Evolutionary conservation across 1,140 invertebrate genomes (phyloP), one percentile per base, ranked within the genome.

Genomic region (Drosophila nannoptera): DNA sequence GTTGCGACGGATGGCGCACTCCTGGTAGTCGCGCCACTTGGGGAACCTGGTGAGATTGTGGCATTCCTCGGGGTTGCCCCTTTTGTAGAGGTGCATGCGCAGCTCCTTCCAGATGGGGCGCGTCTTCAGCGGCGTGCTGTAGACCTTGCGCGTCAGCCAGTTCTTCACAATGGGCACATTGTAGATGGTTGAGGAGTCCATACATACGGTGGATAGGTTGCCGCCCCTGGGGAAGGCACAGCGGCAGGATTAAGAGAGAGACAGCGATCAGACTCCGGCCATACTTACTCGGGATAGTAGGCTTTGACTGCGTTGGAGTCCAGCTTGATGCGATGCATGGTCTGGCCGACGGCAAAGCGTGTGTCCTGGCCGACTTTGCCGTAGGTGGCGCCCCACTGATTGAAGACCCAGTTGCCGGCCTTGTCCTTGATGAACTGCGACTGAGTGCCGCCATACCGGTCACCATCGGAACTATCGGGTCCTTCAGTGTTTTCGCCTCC

Each of bases 21-120:
- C 38, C 14, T 45, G 43, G 45, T 58, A 73, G 0, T 22, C 38
- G 0, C 7, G 7, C 38, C 16, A 53, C 0, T 56, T 43, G 0
- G 0, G 4, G 4, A 31, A 52, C 12, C 43, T 52, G 1, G 2
- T 2, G 0, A n/a, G 0, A 4, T 43, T 8, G 33, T 72, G 69
- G 11, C 69, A 72, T 32, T 62, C 64, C 8, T 72, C 69, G 7
- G 64, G 68, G 5, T 31, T 45, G 33, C 64, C 69, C 9, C 16
- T 11, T 0, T 22, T 50, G n/a, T 35, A 72, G 12, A 72, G 16
- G 22, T 50, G 29, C 5, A 22, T 2, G 5, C 69, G 11, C 2
- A 72, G 22, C 0, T 49, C 32, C 4, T 29, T 5, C 33, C 32
- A 56, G 8, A 68, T 52, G 11, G 52, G 56, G 1, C 64, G 32